Base-by-base conservation (phyloP, 2,113 vertebrate species). In the Haemorhous mexicanus region DNA sequence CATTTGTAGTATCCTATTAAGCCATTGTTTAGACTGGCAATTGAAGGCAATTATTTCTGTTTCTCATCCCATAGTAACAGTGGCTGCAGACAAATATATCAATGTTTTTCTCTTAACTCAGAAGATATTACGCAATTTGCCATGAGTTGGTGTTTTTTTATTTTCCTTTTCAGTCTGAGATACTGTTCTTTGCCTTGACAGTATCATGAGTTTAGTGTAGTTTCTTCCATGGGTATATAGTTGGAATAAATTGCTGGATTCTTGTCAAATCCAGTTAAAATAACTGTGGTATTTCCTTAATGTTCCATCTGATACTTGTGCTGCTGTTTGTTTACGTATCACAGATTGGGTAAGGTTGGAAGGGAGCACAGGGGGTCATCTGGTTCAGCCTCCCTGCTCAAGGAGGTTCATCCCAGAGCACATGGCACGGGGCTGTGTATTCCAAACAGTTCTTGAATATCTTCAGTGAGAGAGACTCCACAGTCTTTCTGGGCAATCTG, bases 121-220 rank as follows among this genome's bases (percentile, higher is more conserved):
- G 72, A 69, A 80, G 80, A 77, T 53, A 46, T 23, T 85, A 41
- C 0, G 2, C 37, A 58, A 66, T 77, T 92, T 90, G 10, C 50
- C 4, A 12, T 43, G 47, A 69, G 33, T 63, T 93, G 13, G 6
- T 95, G 56, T 83, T 88, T 47, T 43, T 32, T 84, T 87, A 12
- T 90, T 90, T 95, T 47, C 50, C 46, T 88, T 87, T 68, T 58
- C 30, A 68, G 21, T 87, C 35, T 69, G 28, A 75, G 10, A 28
- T 61, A 46, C 33, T 2, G 0, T 28, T 88, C 22, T 87, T 78
- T 76, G 43, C 35, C 28, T 62, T 41, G 28, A 23, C 33, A 30
- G 4, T 66, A 43, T 56, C 4, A 0, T 62, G 67, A 77, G 11
- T 74, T 66, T 35, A 53, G n/a, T 0, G 0, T 64, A 11, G 46